A percentile compares a stretch with the other conserved stretches of the same genome.
Conservation (phyloP, 2,113 vertebrate genomes). For the Solea senegalensis region DNA sequence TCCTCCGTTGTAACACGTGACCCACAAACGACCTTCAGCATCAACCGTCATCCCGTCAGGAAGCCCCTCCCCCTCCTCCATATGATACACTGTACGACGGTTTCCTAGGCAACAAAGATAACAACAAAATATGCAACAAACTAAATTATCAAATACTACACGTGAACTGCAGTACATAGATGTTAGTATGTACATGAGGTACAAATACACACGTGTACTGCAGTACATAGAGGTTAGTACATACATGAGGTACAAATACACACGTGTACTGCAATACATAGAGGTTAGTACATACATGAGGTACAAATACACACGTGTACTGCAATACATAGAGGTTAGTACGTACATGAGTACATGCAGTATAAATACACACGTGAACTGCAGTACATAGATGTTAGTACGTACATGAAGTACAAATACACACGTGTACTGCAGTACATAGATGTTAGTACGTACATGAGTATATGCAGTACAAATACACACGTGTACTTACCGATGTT, state of each 20-base stretch:
- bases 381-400: neutral
- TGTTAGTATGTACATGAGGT: neutral
- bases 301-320: too few species aligned
- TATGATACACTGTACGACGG: conserved; percentile 67
- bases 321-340: neutral
- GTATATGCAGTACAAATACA: neutral
- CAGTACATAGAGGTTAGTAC: neutral
- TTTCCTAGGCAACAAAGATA: conserved; percentile 62
- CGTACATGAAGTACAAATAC: neutral
- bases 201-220: neutral
- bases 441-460: neutral
- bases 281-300: neutral
- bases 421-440: neutral
- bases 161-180: neutral
- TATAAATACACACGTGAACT: neutral
- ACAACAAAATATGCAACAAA: neutral
- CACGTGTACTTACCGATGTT: conserved; percentile 28
- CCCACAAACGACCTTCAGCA: conserved; percentile 89
- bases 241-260: neutral
- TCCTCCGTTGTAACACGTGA: conserved; percentile 92
- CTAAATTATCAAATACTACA: neutral
- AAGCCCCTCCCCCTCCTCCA: conserved; percentile 86
- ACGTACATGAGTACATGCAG: neutral
- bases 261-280: neutral
- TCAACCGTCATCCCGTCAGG: conserved; percentile 96